Evolutionary conservation across 1,140 invertebrate genomes (phyloP).

Genomic region (Drosophila hydei): DNA sequence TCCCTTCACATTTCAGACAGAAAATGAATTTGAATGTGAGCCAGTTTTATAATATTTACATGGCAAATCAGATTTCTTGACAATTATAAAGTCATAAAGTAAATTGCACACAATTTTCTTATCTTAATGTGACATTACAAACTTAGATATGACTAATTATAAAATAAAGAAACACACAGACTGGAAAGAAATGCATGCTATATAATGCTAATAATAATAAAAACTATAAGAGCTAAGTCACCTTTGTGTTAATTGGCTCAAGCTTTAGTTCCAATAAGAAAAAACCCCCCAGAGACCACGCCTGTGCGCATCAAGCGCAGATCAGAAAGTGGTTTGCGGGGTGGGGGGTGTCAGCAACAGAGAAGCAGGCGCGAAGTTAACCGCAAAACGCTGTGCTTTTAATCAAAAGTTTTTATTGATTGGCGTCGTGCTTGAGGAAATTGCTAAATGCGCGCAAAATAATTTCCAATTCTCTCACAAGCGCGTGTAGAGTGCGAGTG

Average conservation of each 20-base stretch:
- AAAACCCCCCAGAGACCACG: neutral
- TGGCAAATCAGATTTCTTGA: neutral
- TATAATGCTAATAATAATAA: too few species aligned
- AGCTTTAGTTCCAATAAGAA: too few species aligned
- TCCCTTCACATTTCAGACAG: neutral
- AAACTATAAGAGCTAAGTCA: too few species aligned
- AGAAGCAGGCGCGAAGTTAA: conserved; percentile 38
- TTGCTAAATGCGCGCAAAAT: conserved; percentile 66
- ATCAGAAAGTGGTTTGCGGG: neutral
- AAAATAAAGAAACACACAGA: too few species aligned
- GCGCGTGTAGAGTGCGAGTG: neutral
- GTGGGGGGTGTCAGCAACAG: neutral
- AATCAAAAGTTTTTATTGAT: conserved; percentile 77
- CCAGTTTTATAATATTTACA: conserved; percentile 3
- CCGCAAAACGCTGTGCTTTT: conserved; percentile 64
- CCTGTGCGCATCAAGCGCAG: neutral
- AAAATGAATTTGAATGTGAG: neutral
- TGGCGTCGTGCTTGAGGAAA: conserved; percentile 69
- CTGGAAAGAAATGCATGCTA: too few species aligned
- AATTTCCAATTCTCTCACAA: conserved; percentile 59
- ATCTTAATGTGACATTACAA: conserved; percentile 5
- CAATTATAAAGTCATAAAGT: conserved; percentile 2
- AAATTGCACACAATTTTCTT: too few species aligned
- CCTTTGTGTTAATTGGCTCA: too few species aligned
- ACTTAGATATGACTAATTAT: conserved; percentile 13